phyloP scores from a whole-genome alignment of 37 sponge, comb jelly and placozoan genomes.

The Bolinopsis microptera region DNA sequence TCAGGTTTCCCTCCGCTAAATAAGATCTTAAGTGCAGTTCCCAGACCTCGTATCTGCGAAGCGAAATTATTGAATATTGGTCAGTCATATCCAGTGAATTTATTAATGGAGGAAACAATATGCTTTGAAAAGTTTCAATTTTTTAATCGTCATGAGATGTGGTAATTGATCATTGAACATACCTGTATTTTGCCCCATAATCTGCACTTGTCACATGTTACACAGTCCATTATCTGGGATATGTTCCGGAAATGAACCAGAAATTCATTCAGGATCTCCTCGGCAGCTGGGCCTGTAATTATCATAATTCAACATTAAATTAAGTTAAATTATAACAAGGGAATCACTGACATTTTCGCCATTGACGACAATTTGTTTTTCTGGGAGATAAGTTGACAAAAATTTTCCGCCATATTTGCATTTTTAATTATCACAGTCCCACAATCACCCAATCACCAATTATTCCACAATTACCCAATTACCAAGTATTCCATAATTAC shows the following conservation, averaged over 20 bases:
- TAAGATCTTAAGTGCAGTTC: conserved; percentile 92
- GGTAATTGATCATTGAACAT: no score
- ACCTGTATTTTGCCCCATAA: conserved; percentile 98
- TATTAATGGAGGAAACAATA: background rate
- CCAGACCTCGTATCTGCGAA: conserved; percentile 79
- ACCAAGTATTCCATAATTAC: no score
- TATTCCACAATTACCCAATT: no score
- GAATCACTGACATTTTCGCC: background rate
- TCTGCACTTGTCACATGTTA: conserved; percentile 93
- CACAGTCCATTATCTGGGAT: conserved; percentile 98
- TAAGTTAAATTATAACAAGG: background rate
- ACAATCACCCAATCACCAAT: no score
- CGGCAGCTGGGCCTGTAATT: conserved; percentile 2
- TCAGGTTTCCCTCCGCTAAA: conserved; percentile 69
- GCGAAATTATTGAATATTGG: no score
- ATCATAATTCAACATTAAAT: background rate
- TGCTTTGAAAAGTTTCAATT: no score
- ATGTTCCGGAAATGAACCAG: conserved; percentile 89
- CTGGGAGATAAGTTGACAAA: background rate
- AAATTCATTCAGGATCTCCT: conserved; percentile 74
- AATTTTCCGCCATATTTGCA: no score
- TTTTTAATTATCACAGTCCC: no score
- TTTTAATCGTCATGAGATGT: no score
- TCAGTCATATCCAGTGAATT: background rate
- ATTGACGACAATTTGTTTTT: background rate